phyloP scores from a whole-genome alignment of 2,888 invertebrate genomes.

The Altica lythri region DNA sequence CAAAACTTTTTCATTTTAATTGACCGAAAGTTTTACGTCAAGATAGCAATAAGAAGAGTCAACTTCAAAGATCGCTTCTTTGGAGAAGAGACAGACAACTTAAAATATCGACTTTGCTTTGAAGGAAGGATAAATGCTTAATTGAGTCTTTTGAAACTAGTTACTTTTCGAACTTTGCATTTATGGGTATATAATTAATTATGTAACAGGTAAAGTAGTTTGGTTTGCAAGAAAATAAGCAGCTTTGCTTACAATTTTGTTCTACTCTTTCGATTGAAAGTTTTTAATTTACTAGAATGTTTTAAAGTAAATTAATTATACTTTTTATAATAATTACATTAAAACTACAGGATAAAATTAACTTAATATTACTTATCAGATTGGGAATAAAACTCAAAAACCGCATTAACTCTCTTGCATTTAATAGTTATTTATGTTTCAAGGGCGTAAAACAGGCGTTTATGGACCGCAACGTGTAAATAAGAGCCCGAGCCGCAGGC shows the following conservation, averaged over 20 bases:
- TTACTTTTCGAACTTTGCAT: conserved; percentile 24
- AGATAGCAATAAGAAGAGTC: conserved; percentile 29
- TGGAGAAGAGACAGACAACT: conserved; percentile 17
- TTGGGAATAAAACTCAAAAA: too few species aligned
- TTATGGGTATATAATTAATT: conserved; percentile 30
- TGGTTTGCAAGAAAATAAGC: conserved; percentile 6
- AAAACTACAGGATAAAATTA: too few species aligned
- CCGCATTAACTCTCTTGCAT: too few species aligned
- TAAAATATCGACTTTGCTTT: conserved; percentile 24
- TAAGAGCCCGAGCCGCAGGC: too few species aligned
- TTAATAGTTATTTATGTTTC: too few species aligned
- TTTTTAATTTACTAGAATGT: too few species aligned
- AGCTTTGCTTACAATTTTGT: background rate
- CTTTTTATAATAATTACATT: too few species aligned
- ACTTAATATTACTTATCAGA: too few species aligned
- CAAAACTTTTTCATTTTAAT: conserved; percentile 40
- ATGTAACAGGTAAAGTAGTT: conserved; percentile 26
- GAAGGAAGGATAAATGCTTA: conserved; percentile 26
- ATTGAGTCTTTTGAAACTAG: conserved; percentile 23
- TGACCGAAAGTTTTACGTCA: conserved; percentile 31
- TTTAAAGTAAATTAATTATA: too few species aligned
- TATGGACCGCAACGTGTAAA: too few species aligned
- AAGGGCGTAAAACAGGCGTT: too few species aligned
- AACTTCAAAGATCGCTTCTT: conserved; percentile 27
- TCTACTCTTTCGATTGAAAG: too few species aligned